Percentiles rank a stretch among this genome's conserved stretches.
These are phyloP conservation scores for Drosophila anomalata DNA, from an alignment of 2,888 invertebrate genomes.

Conservation along the genomic window DNA sequence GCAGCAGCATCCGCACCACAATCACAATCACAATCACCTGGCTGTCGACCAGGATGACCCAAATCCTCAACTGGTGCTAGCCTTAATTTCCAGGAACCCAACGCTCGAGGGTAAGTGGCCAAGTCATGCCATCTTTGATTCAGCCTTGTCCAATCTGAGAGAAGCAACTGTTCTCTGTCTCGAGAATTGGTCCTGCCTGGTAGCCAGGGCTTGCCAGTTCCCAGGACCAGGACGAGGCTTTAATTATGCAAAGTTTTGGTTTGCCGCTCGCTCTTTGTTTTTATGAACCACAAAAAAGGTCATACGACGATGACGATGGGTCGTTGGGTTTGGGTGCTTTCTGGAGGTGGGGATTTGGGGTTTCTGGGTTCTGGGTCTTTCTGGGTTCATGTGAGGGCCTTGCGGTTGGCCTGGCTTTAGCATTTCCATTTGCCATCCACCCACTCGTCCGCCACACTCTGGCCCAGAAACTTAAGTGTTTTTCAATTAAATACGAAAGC, in stretches of 20 bases:
- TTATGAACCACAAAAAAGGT: conserved; percentile 42
- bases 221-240: conserved; percentile 23
- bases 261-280: conserved; percentile 46
- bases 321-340: background rate
- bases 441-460: background rate
- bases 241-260: conserved; percentile 71
- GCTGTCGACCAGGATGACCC: conserved; percentile 85
- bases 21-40: conserved; percentile 36
- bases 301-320: conserved; percentile 13
- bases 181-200: background rate
- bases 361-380: conserved; percentile 35
- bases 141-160: conserved; percentile 45
- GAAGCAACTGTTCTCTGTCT: conserved; percentile 21
- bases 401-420: conserved; percentile 59
- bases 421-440: conserved; percentile 34
- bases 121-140: conserved; percentile 58
- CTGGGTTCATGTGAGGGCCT: conserved; percentile 33
- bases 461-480: conserved; percentile 60
- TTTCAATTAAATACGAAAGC: conserved; percentile 64
- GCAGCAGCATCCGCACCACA: conserved; percentile 58
- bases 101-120: conserved; percentile 91
- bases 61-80: conserved; percentile 93
- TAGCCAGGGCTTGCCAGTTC: background rate
- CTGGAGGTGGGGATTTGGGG: background rate
- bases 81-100: conserved; percentile 93